Conservation (phyloP, 2,113 vertebrate genomes). For the Myrmophylax atrothorax region DNA sequence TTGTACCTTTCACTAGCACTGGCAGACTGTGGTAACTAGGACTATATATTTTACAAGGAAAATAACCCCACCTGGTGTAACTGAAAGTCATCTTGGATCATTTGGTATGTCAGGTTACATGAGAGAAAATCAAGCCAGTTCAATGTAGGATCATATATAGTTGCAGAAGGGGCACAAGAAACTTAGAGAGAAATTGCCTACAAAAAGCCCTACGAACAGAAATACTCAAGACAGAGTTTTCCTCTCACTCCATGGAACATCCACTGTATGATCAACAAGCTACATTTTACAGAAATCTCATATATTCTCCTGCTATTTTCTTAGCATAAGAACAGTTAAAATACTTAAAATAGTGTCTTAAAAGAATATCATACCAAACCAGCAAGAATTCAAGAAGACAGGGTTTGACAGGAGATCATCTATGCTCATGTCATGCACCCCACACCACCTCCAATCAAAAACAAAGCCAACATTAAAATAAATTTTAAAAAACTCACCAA, state of each 20-base stretch:
- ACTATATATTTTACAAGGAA: background rate
- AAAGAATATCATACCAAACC: background rate
- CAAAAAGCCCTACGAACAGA: background rate
- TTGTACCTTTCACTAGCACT: background rate
- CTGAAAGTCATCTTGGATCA: background rate
- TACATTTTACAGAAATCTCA: background rate
- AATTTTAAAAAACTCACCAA: background rate
- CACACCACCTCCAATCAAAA: background rate
- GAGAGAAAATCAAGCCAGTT: background rate
- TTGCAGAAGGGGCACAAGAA: background rate
- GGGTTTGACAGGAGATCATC: background rate
- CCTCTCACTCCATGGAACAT: background rate
- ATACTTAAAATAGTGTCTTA: background rate
- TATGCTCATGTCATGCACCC: background rate
- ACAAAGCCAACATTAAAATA: background rate
- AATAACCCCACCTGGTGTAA: background rate
- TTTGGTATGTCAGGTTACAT: background rate
- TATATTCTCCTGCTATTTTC: background rate
- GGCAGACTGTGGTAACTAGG: background rate
- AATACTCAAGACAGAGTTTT: background rate
- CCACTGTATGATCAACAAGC: background rate
- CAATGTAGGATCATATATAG: background rate
- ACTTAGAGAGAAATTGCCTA: background rate
- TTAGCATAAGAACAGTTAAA: background rate
- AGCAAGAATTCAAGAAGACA: background rate